These are phyloP conservation scores for Lycopodina hypogea DNA, from an alignment of 37 sponge, comb jelly and placozoan genomes.

Conservation along the genomic window DNA sequence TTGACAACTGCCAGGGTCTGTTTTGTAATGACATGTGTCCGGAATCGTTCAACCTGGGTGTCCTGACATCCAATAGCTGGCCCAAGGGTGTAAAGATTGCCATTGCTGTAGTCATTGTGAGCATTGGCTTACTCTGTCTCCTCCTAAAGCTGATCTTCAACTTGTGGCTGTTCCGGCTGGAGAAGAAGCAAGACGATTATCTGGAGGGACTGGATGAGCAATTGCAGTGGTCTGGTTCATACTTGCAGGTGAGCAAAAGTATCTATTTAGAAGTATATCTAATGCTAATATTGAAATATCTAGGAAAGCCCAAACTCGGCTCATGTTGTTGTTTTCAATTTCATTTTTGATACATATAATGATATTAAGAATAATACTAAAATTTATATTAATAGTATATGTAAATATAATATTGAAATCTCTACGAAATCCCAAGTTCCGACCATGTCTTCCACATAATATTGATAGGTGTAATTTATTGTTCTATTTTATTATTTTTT, in stretches of 20 bases:
- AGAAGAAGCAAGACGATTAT: constrained; percentile 31
- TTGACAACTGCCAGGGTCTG: constrained; percentile 36
- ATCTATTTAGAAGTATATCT: neutral
- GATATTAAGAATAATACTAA: too few relatives aligned
- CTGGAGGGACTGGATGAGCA: constrained; percentile 9
- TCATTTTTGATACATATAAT: neutral
- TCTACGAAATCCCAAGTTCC: too few relatives aligned
- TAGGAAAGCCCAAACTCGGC: neutral
- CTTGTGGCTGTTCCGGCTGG: constrained; percentile 17
- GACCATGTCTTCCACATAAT: too few relatives aligned
- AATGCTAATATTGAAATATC: neutral
- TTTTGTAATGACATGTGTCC: constrained; percentile 65
- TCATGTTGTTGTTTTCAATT: neutral
- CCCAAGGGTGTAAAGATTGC: constrained; percentile 2
- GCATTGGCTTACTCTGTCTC: constrained; percentile 8
- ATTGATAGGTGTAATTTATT: too few relatives aligned
- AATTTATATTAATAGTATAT: too few relatives aligned
- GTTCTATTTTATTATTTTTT: too few relatives aligned
- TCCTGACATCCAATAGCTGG: constrained; percentile 2
- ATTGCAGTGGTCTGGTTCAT: neutral
- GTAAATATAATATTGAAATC: too few relatives aligned
- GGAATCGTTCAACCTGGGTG: constrained; percentile 29
- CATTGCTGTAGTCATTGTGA: constrained; percentile 5
- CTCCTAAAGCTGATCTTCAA: constrained; percentile 8
- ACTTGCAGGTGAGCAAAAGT: neutral